A percentile compares a stretch with the other conserved stretches of the same genome.
phyloP scores from a whole-genome alignment of 2,888 invertebrate genomes.

The Colostygia pectinataria region DNA sequence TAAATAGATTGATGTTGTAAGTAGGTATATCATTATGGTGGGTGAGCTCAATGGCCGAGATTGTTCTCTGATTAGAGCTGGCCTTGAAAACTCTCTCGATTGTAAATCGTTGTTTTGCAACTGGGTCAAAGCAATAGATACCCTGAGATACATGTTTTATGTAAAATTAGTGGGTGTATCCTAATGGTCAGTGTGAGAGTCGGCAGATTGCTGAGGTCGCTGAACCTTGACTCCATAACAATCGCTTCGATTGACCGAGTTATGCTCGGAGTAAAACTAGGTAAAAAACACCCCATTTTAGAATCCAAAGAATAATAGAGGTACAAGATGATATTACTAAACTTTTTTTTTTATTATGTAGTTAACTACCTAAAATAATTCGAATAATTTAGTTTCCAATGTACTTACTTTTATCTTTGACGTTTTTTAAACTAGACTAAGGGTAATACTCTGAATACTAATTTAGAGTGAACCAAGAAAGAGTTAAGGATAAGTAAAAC shows the following conservation, averaged over 20 bases:
- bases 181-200: slow-evolving; percentile 74
- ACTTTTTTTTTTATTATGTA: too few species aligned
- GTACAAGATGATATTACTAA: too few species aligned
- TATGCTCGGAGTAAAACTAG: too few species aligned
- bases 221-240: slow-evolving; percentile 5
- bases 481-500: not conserved
- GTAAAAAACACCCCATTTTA: too few species aligned
- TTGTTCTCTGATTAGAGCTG: slow-evolving; percentile 28
- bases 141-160: slow-evolving; percentile 61
- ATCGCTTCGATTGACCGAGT: too few species aligned
- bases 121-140: slow-evolving; percentile 63
- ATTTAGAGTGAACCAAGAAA: not conserved
- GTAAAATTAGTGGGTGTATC: slow-evolving; percentile 75
- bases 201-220: slow-evolving; percentile 20
- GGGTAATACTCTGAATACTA: not conserved
- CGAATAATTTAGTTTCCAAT: too few species aligned
- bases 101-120: slow-evolving; percentile 60
- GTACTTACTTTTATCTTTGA: too few species aligned
- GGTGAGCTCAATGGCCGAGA: slow-evolving; percentile 31
- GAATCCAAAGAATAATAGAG: too few species aligned
- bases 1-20: not conserved
- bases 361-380: too few species aligned
- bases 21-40: slow-evolving; percentile 10
- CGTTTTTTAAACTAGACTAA: too few species aligned
- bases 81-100: slow-evolving; percentile 36